These are phyloP conservation scores for Apamea anceps DNA, from an alignment of 2,888 invertebrate species.

Conservation along the genomic window DNA sequence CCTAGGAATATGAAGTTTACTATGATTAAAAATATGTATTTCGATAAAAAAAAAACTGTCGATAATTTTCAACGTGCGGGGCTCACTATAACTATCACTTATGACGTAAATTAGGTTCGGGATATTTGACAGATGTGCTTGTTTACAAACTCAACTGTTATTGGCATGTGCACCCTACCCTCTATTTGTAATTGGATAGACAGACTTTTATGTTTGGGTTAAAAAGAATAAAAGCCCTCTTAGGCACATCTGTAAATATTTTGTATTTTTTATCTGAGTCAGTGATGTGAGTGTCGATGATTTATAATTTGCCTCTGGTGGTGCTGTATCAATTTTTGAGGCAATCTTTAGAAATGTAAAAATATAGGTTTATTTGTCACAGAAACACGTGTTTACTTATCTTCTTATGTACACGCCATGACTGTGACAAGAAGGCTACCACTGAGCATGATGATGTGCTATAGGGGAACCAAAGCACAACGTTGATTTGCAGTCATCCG, in stretches of 20 bases:
- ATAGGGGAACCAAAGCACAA: not conserved
- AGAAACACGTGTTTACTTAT: not conserved
- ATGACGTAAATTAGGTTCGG: constrained; percentile 68
- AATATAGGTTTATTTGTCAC: not conserved
- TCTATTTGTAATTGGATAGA: constrained; percentile 43
- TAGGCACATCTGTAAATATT: constrained; percentile 20
- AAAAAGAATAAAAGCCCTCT: constrained; percentile 8
- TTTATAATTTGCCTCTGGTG: not conserved
- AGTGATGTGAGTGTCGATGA: not conserved
- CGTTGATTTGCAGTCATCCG: not conserved
- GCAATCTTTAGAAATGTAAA: not conserved
- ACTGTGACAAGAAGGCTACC: not conserved
- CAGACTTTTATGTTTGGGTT: constrained; percentile 11
- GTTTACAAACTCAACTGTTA: constrained; percentile 54
- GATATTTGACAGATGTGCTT: constrained; percentile 70
- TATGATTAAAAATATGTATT: not conserved
- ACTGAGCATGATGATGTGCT: not conserved
- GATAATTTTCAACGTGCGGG: constrained; percentile 24
- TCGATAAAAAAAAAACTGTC: constrained; percentile 12
- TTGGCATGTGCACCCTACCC: constrained; percentile 59
- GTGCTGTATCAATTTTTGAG: too few relatives aligned
- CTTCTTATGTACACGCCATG: too few relatives aligned
- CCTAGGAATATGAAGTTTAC: too few relatives aligned
- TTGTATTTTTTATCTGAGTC: not conserved
- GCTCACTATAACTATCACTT: constrained; percentile 69